Base-by-base conservation (phyloP, 2,888 invertebrate species). In the Caprella mutica region DNA sequence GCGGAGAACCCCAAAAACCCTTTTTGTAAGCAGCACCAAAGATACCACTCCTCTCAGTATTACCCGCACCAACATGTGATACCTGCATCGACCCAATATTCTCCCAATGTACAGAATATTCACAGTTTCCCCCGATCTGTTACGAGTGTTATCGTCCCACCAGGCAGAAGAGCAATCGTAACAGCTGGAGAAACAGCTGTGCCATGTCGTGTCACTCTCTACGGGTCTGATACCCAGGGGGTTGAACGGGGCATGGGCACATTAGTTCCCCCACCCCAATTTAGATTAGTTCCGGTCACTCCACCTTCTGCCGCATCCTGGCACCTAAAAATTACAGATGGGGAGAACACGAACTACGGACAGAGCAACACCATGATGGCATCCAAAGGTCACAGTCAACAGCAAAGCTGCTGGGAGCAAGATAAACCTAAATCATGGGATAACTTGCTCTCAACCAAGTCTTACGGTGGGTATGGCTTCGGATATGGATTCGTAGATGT, bases 391-490 rank as follows among this genome's bases (percentile, higher is more conserved):
- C 19, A 6, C 21, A 17, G 19, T 14, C 48, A 27, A 14, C 29
- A 29, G 17, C n/a, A n/a, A n/a, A 21, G 48, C 14, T 19, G 55
- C 29, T 64, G 64, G 64, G 55, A 58, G 51, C 60, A 58, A 29
- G 43, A 51, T 14, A 64, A 64, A 44, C 64, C 64, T 3, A 55
- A 55, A 8, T 64, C 60, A 5, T 61, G 64, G 63, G 64, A 64
- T 35, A 64, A 64, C 51, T 42, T 64, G 35, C 54, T 64, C 6
- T 56, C 64, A n/a, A 61, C 60, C 5, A 44, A 56, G 42, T 56
- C 60, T 12, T 58, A 60, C 52, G 64, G 64, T 24, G 64, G 64
- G 8, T 64, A 64, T 53, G 64, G 64, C 19, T 64, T 60, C 29
- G 64, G 64, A 3, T 61, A 64, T 40, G 60, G 64, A 19, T 64